Base-by-base conservation (phyloP, 2,888 invertebrate species). In the Actias luna region DNA sequence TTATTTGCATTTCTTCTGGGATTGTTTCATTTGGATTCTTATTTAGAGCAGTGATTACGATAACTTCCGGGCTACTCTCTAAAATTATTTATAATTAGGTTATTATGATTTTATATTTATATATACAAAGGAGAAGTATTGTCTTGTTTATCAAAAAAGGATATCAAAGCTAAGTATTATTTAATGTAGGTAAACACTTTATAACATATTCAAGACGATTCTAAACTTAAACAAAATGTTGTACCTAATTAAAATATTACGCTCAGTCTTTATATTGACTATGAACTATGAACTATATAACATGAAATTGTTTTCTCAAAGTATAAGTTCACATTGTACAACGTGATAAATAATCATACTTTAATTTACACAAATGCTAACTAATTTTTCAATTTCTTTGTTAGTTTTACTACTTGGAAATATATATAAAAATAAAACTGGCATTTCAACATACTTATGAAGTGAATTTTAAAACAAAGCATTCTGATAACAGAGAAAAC, bases 1-100 rank as follows among this genome's bases (percentile, higher is more conserved):
- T 74, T 69, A 87, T 79, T 68, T 83, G 76, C 60, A 82, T 63
- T 63, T 84, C 75, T 4, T 79, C 67, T 57, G 73, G 67, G 25
- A 84, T 66, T 39, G 83, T 83, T 25, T 83, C 74, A 59, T 89
- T 87, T 27, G 81, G 71, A 58, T 76, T 68, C 58, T 83, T 79
- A 60, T 69, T 72, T 42, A 79, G 75, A 59, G 77, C 83, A 25
- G 85, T 82, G 4, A 88, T 71, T 46, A 89, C 69, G 50, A 88
- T 77, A 58, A 89, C 81, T 76, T 88, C 84, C 22, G 85, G 84
- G 8, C 70, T 84, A 59, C 64, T 76, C 36, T 79, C 88, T 89
- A 65, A 62, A 79, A 77, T 59, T 60, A 58, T 58, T 14, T 58
- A 35, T 58, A 58, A 55, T 39, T n/a, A 42, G n/a, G 4, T 10